phyloP scores from a whole-genome alignment of 2,888 invertebrate species.

The Plemyria rubiginata region DNA sequence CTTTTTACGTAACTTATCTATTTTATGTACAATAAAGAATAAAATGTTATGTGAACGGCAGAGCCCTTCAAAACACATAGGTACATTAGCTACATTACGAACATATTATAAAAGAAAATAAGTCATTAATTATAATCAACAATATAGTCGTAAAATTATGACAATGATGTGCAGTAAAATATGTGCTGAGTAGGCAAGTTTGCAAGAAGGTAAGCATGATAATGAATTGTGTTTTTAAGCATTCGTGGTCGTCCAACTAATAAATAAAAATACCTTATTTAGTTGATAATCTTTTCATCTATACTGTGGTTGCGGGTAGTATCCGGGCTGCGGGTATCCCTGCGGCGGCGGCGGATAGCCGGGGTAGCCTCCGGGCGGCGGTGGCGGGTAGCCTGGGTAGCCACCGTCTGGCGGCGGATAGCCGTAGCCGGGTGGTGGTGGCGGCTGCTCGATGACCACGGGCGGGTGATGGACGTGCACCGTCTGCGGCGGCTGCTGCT shows the following conservation, averaged over 20 bases:
- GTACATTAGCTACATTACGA: too few relatives aligned
- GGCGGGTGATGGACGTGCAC: constrained; percentile 73
- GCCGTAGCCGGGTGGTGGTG: constrained; percentile 49
- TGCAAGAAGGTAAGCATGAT: constrained; percentile 1
- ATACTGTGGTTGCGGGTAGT: constrained; percentile 51
- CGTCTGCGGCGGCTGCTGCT: constrained; percentile 67
- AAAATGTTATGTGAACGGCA: too few relatives aligned
- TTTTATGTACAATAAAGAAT: too few relatives aligned
- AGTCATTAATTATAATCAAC: too few relatives aligned
- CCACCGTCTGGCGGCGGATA: constrained; percentile 55
- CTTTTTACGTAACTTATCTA: too few relatives aligned
- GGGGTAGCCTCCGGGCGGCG: constrained; percentile 56
- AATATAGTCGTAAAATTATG: too few relatives aligned
- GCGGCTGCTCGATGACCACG: constrained; percentile 60
- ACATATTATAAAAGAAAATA: too few relatives aligned
- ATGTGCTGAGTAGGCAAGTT: background rate
- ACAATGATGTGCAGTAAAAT: background rate
- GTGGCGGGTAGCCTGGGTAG: constrained; percentile 58
- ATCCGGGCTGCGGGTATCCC: constrained; percentile 42
- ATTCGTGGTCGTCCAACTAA: constrained; percentile 22
- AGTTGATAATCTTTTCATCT: constrained; percentile 56
- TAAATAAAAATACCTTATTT: constrained; percentile 47
- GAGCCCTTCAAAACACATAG: too few relatives aligned
- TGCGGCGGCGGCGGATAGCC: constrained; percentile 50
- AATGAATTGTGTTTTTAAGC: background rate